Conservation (phyloP, 1,140 invertebrate species). For the Drosophila quadrilineata region DNA sequence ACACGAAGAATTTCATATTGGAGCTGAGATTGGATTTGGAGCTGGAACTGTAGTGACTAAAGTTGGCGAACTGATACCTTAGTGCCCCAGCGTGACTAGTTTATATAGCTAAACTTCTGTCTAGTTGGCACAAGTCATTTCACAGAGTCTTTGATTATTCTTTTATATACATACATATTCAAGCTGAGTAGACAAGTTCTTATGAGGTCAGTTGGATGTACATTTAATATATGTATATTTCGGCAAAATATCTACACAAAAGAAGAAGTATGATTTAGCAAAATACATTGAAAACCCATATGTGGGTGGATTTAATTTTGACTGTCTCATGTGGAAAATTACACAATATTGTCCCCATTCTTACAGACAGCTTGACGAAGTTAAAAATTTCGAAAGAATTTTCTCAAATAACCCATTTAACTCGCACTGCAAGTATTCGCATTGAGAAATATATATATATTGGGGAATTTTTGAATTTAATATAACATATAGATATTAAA, state of each 20-base stretch:
- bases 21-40: background rate
- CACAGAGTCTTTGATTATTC: constrained; percentile 23
- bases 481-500: too few relatives aligned
- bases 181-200: constrained; percentile 16
- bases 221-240: background rate
- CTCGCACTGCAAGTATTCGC: background rate
- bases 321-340: constrained; percentile 1
- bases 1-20: constrained; percentile 75
- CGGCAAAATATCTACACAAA: background rate
- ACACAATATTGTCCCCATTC: constrained; percentile 20
- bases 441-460: background rate
- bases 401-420: background rate
- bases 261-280: background rate
- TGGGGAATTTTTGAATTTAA: too few relatives aligned
- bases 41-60: constrained; percentile 45
- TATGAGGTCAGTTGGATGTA: constrained; percentile 26
- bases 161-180: constrained; percentile 17
- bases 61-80: constrained; percentile 57
- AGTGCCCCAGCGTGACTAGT: constrained; percentile 9
- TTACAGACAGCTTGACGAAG: background rate
- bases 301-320: constrained; percentile 14
- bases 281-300: too few relatives aligned
- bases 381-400: constrained; percentile 13
- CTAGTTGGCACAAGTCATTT: constrained; percentile 42
- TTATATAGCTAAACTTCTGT: constrained; percentile 59